Conservation (phyloP, 2,113 vertebrate genomes). For the Lontra canadensis region DNA sequence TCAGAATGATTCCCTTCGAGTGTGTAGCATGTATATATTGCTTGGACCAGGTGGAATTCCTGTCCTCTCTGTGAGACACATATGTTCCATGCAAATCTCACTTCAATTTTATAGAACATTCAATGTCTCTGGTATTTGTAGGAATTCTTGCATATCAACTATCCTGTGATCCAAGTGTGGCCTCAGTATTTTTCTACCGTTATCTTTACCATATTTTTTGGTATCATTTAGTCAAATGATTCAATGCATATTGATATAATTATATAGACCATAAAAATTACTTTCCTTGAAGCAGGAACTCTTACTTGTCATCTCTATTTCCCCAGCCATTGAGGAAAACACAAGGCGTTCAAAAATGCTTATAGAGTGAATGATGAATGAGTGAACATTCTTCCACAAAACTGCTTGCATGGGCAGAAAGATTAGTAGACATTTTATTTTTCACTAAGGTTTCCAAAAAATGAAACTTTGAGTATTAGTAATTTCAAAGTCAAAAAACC, state of each 20-base stretch:
- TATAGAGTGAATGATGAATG: background rate
- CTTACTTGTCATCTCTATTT: background rate
- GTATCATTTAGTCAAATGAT: background rate
- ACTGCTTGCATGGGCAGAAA: background rate
- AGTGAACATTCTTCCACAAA: background rate
- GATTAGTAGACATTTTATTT: background rate
- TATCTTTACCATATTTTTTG: background rate
- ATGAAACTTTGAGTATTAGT: background rate
- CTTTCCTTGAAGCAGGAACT: background rate
- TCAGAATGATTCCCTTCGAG: background rate
- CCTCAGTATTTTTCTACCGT: background rate
- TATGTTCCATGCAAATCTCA: background rate
- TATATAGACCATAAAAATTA: background rate
- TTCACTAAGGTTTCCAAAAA: background rate
- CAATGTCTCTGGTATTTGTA: background rate
- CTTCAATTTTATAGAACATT: background rate
- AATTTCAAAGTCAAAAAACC: background rate
- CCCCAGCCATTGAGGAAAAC: background rate
- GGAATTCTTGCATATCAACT: background rate
- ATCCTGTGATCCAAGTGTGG: background rate
- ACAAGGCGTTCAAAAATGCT: background rate
- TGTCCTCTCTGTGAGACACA: background rate
- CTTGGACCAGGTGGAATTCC: background rate
- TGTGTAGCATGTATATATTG: background rate
- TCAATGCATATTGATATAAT: background rate